A percentile compares a stretch with the other conserved stretches of the same genome.
Evolutionary conservation across 2,888 invertebrate species (phyloP).

Genomic region (Chrysolina haemoptera): DNA sequence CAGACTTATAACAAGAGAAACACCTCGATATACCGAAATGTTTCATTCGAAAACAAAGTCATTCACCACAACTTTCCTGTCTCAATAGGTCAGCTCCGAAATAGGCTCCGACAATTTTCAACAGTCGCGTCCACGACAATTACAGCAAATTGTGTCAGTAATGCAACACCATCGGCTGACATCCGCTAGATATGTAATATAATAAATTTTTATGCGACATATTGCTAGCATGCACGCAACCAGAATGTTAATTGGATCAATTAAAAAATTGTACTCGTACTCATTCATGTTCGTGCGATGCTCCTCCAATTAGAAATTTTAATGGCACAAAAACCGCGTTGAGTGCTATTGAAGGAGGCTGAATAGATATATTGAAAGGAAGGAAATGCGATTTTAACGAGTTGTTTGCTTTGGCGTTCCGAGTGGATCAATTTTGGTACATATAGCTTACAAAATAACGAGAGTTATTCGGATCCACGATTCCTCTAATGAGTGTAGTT

Average conservation of each 20-base stretch:
- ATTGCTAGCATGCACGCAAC: constrained; percentile 39
- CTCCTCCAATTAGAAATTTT: constrained; percentile 34
- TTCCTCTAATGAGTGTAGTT: not conserved
- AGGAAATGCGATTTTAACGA: constrained; percentile 4
- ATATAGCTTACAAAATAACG: not conserved
- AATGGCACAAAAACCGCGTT: constrained; percentile 28
- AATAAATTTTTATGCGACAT: constrained; percentile 32
- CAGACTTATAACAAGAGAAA: no score
- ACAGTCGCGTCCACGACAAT: constrained; percentile 7
- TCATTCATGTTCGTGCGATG: constrained; percentile 26
- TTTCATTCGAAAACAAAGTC: no score
- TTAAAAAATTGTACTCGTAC: constrained; percentile 32
- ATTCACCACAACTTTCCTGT: no score
- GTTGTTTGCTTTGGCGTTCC: constrained; percentile 5
- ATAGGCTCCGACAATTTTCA: not conserved
- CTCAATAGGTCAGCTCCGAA: no score
- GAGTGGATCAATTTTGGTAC: not conserved
- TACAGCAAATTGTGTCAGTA: constrained; percentile 40
- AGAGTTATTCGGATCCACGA: not conserved
- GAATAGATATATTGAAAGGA: constrained; percentile 8
- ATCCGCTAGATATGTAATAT: constrained; percentile 39
- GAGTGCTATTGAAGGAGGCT: constrained; percentile 20
- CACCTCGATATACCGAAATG: no score
- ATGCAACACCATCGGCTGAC: constrained; percentile 36
- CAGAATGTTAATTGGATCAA: constrained; percentile 42